Conservation (phyloP, 2,888 invertebrate species). For the Ormyrus labotus region DNA sequence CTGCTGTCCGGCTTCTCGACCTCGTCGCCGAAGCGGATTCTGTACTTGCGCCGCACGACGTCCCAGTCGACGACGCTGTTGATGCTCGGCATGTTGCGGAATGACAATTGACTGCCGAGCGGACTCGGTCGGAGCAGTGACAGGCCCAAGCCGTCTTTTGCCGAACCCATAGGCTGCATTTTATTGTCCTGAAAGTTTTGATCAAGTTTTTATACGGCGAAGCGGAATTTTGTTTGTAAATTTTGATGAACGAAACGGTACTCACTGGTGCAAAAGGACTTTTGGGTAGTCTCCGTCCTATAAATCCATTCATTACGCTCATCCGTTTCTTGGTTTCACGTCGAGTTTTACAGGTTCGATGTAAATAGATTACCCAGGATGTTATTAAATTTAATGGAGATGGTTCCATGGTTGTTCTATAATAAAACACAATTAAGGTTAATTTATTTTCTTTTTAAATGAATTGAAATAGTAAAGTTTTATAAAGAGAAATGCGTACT, state of each 20-base stretch:
- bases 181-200: constrained; percentile 66
- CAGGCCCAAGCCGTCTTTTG: constrained; percentile 62
- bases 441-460: not conserved
- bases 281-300: constrained; percentile 45
- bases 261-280: constrained; percentile 38
- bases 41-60: constrained; percentile 75
- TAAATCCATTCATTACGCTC: constrained; percentile 61
- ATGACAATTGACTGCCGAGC: constrained; percentile 71
- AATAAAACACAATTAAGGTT: constrained; percentile 5
- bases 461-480: not conserved
- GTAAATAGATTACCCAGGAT: constrained; percentile 77
- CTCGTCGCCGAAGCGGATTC: constrained; percentile 70
- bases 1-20: constrained; percentile 36
- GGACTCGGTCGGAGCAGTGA: constrained; percentile 69
- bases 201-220: not conserved
- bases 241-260: too few relatives aligned
- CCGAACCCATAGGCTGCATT: constrained; percentile 67
- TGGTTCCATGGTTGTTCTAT: constrained; percentile 81
- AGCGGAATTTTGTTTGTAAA: too few relatives aligned
- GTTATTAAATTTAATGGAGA: constrained; percentile 84
- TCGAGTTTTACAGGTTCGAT: constrained; percentile 73
- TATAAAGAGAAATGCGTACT: constrained; percentile 67
- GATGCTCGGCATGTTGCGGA: constrained; percentile 70
- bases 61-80: constrained; percentile 77
- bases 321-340: constrained; percentile 67